Base-by-base conservation (phyloP, 2,113 vertebrate genomes). In the Tragelaphus scriptus region DNA sequence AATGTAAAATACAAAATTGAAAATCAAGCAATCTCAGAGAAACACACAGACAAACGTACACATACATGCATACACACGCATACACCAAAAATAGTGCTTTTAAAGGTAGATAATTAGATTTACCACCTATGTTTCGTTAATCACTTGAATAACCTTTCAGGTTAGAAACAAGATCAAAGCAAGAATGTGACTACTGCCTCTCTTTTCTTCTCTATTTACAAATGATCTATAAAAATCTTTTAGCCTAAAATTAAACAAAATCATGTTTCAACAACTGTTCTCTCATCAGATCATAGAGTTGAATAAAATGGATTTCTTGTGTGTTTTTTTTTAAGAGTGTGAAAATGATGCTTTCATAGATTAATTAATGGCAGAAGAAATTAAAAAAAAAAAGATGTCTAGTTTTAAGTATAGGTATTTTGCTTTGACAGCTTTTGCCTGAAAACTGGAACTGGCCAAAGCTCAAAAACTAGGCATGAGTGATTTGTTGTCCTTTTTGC, bases 341-440 rank as follows among this genome's bases (percentile, higher is more conserved):
- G 51, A 94, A 98, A 97, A 82, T 85, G n/a, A 56, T 63, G 15
- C 65, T 95, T 96, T 75, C n/a, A 21, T 95, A 56, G 88, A 97
- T 96, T 96, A 97, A 95, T 96, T 85, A 98, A 98, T 92, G 68
- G 90, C 6, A 98, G 61, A 92, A 51, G 51, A 51, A 51, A 51
- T 51, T 14, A 98, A 94, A 44, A 98, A 98, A 97, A 49, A 49
- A 49, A 49, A 49, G 28, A 56, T 97, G 59, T 61, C 87, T 93
- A 95, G 68, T 82, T 98, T 98, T 7, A 84, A 96, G 88, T 77
- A 96, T 40, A 97, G 95, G 17, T 21, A 71, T 55, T 88, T 51
- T 97, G 56, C 95, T 98, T 98, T 97, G 97, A 93, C 63, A 98
- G 49, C 16, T 98, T 98, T 97, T 93, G n/a, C 49, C 56, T 92